Evolutionary conservation across 2,888 invertebrate genomes (phyloP).

Genomic region (Mesoligia furuncula): DNA sequence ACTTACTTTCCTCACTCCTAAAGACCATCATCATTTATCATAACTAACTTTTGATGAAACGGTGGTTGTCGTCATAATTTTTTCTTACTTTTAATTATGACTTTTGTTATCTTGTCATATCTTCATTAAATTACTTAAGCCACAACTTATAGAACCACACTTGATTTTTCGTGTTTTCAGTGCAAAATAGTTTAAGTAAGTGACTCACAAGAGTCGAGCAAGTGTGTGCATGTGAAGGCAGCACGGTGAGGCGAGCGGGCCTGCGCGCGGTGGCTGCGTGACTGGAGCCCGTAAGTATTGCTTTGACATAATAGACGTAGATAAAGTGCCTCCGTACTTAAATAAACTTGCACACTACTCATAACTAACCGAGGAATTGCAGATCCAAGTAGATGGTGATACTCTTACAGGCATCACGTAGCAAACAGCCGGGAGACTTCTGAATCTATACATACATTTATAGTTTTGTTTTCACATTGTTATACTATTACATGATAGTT

Average conservation of each 20-base stretch:
- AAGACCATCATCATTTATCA: slow-evolving; percentile 32
- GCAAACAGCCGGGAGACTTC: slow-evolving; percentile 2
- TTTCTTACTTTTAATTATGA: not conserved
- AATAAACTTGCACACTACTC: slow-evolving; percentile 42
- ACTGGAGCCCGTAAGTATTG: slow-evolving; percentile 77
- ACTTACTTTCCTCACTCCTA: slow-evolving; percentile 19
- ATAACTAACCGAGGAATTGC: slow-evolving; percentile 20
- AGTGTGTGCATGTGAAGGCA: slow-evolving; percentile 49
- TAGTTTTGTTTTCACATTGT: not conserved
- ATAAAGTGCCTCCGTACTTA: slow-evolving; percentile 64
- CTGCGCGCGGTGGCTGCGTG: slow-evolving; percentile 72
- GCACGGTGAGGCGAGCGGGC: slow-evolving; percentile 61
- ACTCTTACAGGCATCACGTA: slow-evolving; percentile 3
- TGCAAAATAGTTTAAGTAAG: not conserved
- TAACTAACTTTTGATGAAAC: slow-evolving; percentile 14
- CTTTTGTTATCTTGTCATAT: not conserved
- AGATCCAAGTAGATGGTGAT: slow-evolving; percentile 1
- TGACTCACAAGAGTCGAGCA: not conserved
- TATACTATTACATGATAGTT: not conserved
- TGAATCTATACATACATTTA: not conserved
- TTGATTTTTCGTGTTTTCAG: not conserved
- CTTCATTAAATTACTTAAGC: not conserved
- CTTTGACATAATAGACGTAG: slow-evolving; percentile 76
- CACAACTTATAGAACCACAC: not conserved
- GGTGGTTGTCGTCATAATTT: slow-evolving; percentile 11